Conservation (phyloP, 2,797 vertebrate species). For the Bradypodion ventrale region DNA sequence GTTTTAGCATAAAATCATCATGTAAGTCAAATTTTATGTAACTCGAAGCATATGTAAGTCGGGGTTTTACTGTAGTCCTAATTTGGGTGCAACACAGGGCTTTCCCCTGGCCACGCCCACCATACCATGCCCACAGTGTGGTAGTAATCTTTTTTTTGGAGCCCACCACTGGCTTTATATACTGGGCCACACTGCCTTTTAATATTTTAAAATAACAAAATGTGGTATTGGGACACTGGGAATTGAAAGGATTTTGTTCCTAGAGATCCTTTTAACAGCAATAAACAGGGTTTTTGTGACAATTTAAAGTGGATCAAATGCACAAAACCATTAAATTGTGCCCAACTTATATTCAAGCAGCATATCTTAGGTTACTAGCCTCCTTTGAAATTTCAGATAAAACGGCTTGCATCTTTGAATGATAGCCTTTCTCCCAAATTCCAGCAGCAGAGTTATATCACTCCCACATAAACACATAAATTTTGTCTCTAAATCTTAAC, state of each 20-base stretch:
- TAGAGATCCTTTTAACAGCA: slow-evolving; percentile 39
- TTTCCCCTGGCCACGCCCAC: too few species aligned
- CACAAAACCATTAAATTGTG: slow-evolving; percentile 40
- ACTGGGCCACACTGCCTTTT: not conserved
- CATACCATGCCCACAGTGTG: too few species aligned
- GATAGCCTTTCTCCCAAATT: not conserved
- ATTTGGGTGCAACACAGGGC: too few species aligned
- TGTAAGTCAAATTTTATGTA: too few species aligned
- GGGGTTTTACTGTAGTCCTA: too few species aligned
- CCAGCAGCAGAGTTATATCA: slow-evolving; percentile 20
- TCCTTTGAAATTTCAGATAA: slow-evolving; percentile 47
- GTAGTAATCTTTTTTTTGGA: too few species aligned
- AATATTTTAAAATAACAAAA: slow-evolving; percentile 33
- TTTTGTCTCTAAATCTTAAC: slow-evolving; percentile 38
- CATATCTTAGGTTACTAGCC: slow-evolving; percentile 1
- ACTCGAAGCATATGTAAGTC: too few species aligned
- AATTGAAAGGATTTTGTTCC: slow-evolving; percentile 33
- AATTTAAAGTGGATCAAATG: slow-evolving; percentile 26
- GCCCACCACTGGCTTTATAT: too few species aligned
- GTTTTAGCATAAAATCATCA: too few species aligned
- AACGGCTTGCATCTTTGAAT: slow-evolving; percentile 42
- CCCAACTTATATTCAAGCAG: slow-evolving; percentile 37
- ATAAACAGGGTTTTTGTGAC: slow-evolving; percentile 37
- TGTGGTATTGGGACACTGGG: slow-evolving; percentile 7
- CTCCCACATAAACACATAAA: not conserved